Base-by-base conservation (phyloP, 2,797 vertebrate genomes). In the Vespertilio murinus region DNA sequence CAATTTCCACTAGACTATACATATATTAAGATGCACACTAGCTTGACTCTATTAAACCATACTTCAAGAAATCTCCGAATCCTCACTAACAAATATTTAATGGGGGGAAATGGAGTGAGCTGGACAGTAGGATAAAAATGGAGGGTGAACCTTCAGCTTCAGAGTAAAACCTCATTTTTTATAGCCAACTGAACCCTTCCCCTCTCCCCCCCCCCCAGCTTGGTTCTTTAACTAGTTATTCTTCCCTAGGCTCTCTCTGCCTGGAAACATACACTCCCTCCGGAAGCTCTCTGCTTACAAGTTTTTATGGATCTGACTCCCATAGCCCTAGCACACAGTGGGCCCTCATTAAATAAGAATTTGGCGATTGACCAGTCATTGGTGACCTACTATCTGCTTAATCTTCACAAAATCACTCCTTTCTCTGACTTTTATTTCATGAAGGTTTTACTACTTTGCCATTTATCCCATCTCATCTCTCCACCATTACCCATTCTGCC, bases 101-200 rank as follows among this genome's bases (percentile, higher is more conserved):
- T 81, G 73, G 5, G 33, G 64, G 40, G 2, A 86, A 77, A 90
- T 35, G n/a, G 85, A 88, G 12, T 25, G 23, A 84, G 52, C 42
- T 77, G 4, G 65, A 83, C 67, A 35, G 38, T 17, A 28, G n/a
- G 54, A 8, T 35, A 78, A 69, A 54, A n/a, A 80, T 67, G 33
- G 45, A 8, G 25, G 30, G 33, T 23, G 14, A 42, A 12, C 28
- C 47, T 90, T 95, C 47, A 84, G 87, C 52, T 96, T 87, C 67
- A 83, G 42, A 80, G 83, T 88, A 83, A 94, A 93, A 30, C 40
- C 80, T 92, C 61, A 59, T 65, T 88, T 78, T 73, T n/a, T 82
- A 61, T 2, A 94, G 69, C 9, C 5, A 83, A 80, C 3, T n/a
- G 59, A 80, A 45, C 64, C 38, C 38, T 28, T 11, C 61, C 13